These are phyloP conservation scores for Acrocyrtus sp. DNA, from an alignment of 2,888 invertebrate genomes.

Conservation along the genomic window DNA sequence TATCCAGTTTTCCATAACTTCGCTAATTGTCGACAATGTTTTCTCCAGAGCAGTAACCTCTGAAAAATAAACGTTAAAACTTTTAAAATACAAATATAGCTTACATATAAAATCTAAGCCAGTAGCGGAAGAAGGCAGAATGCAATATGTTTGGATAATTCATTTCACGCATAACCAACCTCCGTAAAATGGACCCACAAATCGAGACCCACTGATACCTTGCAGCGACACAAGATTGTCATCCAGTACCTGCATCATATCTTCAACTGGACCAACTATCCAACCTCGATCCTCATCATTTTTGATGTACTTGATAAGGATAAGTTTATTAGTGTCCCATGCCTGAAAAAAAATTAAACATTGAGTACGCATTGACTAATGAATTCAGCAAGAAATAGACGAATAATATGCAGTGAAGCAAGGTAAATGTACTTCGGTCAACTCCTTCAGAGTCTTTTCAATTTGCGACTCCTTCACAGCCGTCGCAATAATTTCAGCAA, in stretches of 20 bases:
- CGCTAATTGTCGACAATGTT: conserved; percentile 80
- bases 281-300: conserved; percentile 82
- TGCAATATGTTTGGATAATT: no score
- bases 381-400: no score
- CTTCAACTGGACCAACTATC: conserved; percentile 84
- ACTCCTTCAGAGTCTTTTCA: conserved; percentile 86
- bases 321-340: conserved; percentile 68
- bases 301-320: conserved; percentile 67
- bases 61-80: conserved; percentile 67
- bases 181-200: conserved; percentile 82
- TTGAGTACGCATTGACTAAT: conserved; percentile 3
- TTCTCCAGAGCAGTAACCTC: conserved; percentile 90
- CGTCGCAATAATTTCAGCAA: conserved; percentile 85
- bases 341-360: conserved; percentile 60
- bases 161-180: conserved; percentile 30
- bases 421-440: conserved; percentile 74
- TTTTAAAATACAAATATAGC: not conserved
- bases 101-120: not conserved
- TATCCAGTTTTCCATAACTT: conserved; percentile 90
- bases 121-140: not conserved
- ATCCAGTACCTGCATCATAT: conserved; percentile 81
- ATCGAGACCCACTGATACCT: conserved; percentile 90
- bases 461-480: conserved; percentile 92
- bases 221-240: conserved; percentile 91
- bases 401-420: no score